Conservation (phyloP, 2,797 vertebrate genomes). For the Danio aesculapii region DNA sequence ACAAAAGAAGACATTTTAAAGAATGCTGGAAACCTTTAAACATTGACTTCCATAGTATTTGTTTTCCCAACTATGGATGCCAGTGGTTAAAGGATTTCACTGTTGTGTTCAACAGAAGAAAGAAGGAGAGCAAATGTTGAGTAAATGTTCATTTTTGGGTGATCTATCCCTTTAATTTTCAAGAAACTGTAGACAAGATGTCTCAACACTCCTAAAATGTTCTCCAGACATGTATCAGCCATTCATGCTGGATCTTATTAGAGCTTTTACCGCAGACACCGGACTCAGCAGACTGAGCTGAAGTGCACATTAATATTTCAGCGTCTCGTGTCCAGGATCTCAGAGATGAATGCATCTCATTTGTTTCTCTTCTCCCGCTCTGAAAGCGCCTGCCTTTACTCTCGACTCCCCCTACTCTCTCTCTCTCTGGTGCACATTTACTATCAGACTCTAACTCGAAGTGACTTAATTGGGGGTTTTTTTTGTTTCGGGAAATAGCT, state of each 20-base stretch:
- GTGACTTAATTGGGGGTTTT: conserved; percentile 79
- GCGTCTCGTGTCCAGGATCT: conserved; percentile 79
- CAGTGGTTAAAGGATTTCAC: no score
- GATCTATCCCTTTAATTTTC: conserved; percentile 71
- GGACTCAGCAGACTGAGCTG: conserved; percentile 81
- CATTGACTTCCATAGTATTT: no score
- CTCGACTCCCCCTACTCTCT: conserved; percentile 28
- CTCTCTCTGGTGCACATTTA: conserved; percentile 55
- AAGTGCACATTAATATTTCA: conserved; percentile 85
- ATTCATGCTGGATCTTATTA: conserved; percentile 84
- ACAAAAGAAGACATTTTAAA: no score
- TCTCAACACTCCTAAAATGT: conserved; percentile 62
- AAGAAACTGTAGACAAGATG: conserved; percentile 76
- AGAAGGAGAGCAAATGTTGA: no score
- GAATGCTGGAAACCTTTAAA: no score
- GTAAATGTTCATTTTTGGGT: no score
- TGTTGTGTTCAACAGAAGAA: no score
- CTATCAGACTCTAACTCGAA: conserved; percentile 74
- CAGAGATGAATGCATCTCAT: conserved; percentile 77
- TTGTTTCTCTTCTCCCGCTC: conserved; percentile 34
- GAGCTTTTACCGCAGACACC: conserved; percentile 79
- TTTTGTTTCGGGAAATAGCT: conserved; percentile 76
- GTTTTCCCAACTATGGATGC: no score
- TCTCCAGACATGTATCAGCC: conserved; percentile 68
- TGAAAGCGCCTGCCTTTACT: conserved; percentile 21